A percentile compares a stretch with the other conserved stretches of the same genome.
These are phyloP conservation scores for Rhagonycha fulva DNA, from an alignment of 2,888 invertebrate genomes.

Conservation along the genomic window DNA sequence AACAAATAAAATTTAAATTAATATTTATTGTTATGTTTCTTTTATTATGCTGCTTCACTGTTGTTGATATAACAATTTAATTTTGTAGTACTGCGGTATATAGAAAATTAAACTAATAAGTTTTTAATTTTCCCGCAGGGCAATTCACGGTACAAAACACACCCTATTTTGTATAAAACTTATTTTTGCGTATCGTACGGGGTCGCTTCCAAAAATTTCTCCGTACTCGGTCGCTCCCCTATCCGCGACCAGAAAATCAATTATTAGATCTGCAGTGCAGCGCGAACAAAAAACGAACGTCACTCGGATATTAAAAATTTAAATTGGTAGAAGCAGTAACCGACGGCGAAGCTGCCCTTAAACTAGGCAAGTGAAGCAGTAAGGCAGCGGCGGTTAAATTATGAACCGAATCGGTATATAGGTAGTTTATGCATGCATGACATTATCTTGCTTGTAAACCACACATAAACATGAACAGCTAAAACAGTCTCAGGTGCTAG, in stretches of 20 bases:
- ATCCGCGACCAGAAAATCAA: background rate
- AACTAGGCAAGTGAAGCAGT: background rate
- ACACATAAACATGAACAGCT: conserved; percentile 31
- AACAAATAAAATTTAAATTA: background rate
- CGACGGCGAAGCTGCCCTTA: background rate
- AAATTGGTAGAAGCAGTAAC: background rate
- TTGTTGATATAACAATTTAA: background rate
- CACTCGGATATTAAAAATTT: background rate
- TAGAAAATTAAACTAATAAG: background rate
- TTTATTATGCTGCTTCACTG: background rate
- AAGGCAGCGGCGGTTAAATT: background rate
- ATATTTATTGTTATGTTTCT: background rate
- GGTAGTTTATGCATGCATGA: conserved; percentile 20
- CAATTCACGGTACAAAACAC: background rate
- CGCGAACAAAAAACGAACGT: too few relatives aligned
- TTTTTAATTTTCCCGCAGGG: background rate
- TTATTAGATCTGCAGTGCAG: too few relatives aligned
- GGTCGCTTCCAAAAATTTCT: background rate
- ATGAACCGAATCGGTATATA: conserved; percentile 7
- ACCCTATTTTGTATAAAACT: background rate
- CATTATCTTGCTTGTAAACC: conserved; percentile 24
- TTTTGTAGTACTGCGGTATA: background rate
- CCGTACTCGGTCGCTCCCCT: background rate
- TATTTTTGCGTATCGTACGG: background rate
- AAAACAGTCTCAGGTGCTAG: conserved; percentile 30